These are phyloP conservation scores for Hyles vespertilio DNA, from an alignment of 1,140 invertebrate genomes.

Conservation along the genomic window DNA sequence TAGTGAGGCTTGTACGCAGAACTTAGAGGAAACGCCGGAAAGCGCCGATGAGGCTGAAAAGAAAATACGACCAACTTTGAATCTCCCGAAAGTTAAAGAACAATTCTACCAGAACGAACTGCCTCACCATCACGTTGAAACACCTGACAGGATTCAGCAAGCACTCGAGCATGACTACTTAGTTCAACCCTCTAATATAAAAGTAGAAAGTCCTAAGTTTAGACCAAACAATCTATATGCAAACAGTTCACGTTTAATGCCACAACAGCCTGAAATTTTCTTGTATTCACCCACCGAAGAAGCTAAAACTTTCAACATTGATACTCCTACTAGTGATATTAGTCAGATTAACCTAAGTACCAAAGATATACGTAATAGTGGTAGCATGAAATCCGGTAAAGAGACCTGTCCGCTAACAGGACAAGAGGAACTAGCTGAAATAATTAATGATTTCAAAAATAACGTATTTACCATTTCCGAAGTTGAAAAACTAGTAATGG, in stretches of 20 bases:
- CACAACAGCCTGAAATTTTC: slow-evolving; percentile 60
- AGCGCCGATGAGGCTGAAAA: slow-evolving; percentile 34
- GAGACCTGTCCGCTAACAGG: slow-evolving; percentile 57
- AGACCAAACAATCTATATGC: slow-evolving; percentile 68
- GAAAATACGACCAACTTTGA: slow-evolving; percentile 49
- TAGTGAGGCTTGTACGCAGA: slow-evolving; percentile 69
- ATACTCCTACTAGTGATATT: slow-evolving; percentile 68
- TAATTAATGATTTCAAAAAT: slow-evolving; percentile 93
- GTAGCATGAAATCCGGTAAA: slow-evolving; percentile 63
- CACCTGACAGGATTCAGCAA: slow-evolving; percentile 63
- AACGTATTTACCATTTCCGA: slow-evolving; percentile 90
- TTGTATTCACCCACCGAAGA: slow-evolving; percentile 69
- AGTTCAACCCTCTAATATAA: slow-evolving; percentile 78
- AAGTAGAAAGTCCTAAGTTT: slow-evolving; percentile 71
- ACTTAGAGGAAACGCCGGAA: slow-evolving; percentile 57
- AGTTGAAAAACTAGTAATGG: slow-evolving; percentile 88
- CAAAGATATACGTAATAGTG: slow-evolving; percentile 57
- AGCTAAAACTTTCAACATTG: slow-evolving; percentile 61
- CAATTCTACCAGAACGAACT: slow-evolving; percentile 70
- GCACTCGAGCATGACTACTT: slow-evolving; percentile 76
- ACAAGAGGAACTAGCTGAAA: slow-evolving; percentile 88
- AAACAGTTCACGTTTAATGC: slow-evolving; percentile 64
- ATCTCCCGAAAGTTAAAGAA: slow-evolving; percentile 58
- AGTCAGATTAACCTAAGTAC: slow-evolving; percentile 65
- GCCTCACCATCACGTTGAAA: slow-evolving; percentile 37